phyloP scores from a whole-genome alignment of 2,888 invertebrate genomes.

The Tetranychus piercei region DNA sequence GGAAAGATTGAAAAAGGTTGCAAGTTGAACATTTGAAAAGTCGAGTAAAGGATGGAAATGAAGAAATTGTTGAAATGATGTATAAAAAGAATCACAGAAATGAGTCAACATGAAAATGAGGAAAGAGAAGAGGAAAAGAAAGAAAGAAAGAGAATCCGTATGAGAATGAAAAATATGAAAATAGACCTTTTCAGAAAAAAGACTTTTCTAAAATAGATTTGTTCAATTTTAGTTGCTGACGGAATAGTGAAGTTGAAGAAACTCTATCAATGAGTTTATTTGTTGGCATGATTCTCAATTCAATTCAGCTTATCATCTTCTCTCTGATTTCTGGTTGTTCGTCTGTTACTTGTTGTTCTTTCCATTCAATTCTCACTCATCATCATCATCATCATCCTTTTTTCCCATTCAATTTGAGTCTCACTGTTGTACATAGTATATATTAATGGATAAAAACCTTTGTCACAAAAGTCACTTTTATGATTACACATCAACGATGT shows the following conservation, averaged over 20 bases:
- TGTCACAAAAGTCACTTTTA: too few species aligned
- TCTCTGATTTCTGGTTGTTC: background rate
- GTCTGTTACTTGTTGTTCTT: background rate
- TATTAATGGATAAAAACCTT: too few species aligned
- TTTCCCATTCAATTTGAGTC: too few species aligned
- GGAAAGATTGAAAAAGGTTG: too few species aligned
- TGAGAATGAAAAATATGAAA: background rate
- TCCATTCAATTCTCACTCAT: background rate
- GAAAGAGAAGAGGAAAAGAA: background rate
- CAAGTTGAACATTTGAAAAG: background rate
- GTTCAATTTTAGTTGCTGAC: background rate
- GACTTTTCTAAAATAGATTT: background rate
- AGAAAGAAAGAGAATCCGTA: background rate
- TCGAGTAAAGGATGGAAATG: background rate
- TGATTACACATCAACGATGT: too few species aligned
- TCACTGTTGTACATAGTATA: too few species aligned
- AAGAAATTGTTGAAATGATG: background rate
- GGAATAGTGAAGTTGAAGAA: constrained; percentile 2
- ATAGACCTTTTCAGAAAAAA: background rate
- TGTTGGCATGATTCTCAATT: constrained; percentile 6
- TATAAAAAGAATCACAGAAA: background rate
- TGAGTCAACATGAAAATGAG: background rate
- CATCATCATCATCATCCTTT: too few species aligned
- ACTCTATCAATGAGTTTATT: background rate
- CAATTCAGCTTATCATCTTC: background rate